Base-by-base conservation (phyloP, 2,113 vertebrate genomes). In the Halcyon malimbica region DNA sequence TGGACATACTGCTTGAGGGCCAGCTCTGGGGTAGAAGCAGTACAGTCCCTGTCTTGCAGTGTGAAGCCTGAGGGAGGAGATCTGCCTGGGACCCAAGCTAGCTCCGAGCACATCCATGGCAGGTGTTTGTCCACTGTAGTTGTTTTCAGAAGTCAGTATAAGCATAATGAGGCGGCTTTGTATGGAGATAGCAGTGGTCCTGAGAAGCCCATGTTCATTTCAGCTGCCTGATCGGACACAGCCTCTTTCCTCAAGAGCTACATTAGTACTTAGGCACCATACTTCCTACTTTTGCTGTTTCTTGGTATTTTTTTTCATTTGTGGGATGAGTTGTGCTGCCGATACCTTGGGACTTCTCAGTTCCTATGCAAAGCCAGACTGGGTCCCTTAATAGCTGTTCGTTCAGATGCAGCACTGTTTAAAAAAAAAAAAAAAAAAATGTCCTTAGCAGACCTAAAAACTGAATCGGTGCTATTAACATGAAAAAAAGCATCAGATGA, bases 21-120 rank as follows among this genome's bases (percentile, higher is more conserved):
- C 25, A 59, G 41, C 18, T 91, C 64, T 53, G 17, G 46, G 10
- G 2, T 35, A 25, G 25, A 68, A 86, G 33, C 3, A 0, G 5
- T 23, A n/a, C 28, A 23, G 37, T 28, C 5, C 18, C 35, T 14
- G 6, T 41, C 46, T 51, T 46, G 17, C 13, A 41, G 8, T 6
- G 37, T 44, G 35, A 87, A 59, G 2, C 13, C 65, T 79, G 42
- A 50, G 51, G 18, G 67, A 44, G 50, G 63, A 70, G 75, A 76
- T 67, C 5, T 29, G 9, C 25, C 35, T 42, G 39, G 39, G 10
- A 16, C 1, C 17, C 39, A 42, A 13, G 33, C 6, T 20, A 7
- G 2, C 37, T 80, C 53, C 1, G 0, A 20, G 11, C 6, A 7
- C 21, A 21, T 37, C 75, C 7, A 4, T 6, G 16, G 28, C 21